These are phyloP conservation scores for Drepanosiphum platanoidis DNA, from an alignment of 2,888 invertebrate species.

Conservation along the genomic window DNA sequence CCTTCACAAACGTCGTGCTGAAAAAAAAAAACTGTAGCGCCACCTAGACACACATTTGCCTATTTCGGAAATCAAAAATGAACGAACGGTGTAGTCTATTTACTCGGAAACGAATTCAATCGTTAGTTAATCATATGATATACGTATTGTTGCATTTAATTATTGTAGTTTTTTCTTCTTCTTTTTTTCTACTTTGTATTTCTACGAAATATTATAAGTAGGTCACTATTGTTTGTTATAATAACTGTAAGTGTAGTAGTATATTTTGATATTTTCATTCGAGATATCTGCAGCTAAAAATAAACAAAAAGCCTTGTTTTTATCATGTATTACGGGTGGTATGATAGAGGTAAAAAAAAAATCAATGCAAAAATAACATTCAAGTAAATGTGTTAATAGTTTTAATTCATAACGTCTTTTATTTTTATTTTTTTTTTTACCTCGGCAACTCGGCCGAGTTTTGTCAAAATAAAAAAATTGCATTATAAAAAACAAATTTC, in stretches of 20 bases:
- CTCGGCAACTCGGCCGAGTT: neutral
- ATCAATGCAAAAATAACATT: constrained; percentile 1
- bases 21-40: neutral
- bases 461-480: neutral
- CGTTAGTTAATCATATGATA: neutral
- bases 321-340: neutral
- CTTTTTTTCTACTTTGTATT: neutral
- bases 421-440: neutral
- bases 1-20: neutral
- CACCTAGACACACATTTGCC: neutral
- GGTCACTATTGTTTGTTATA: constrained; percentile 30
- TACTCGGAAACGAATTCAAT: neutral
- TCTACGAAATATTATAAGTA: neutral
- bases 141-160: neutral
- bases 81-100: neutral
- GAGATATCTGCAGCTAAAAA: constrained; percentile 8
- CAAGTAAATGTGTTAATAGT: neutral
- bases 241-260: neutral
- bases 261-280: constrained; percentile 11
- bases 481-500: neutral
- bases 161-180: neutral
- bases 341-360: neutral
- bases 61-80: neutral
- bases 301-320: neutral
- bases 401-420: neutral